Evolutionary conservation across 2,113 vertebrate species (phyloP).

Genomic region (Crotalus horridus): DNA sequence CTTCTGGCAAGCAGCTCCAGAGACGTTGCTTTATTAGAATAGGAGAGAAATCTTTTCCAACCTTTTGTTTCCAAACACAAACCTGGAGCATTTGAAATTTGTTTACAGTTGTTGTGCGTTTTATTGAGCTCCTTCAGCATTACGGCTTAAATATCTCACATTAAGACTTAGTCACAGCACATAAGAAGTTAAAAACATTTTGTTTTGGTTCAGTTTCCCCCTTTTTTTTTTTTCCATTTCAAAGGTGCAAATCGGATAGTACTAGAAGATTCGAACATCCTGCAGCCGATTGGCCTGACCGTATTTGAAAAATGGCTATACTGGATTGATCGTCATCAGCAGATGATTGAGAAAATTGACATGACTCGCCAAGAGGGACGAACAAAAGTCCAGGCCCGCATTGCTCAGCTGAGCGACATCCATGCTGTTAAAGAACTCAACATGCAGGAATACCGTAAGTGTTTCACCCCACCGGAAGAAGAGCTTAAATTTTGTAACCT

Average conservation of each 20-base stretch:
- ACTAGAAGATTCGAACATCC: conserved; percentile 93
- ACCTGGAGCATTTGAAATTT: background rate
- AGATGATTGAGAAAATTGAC: conserved; percentile 97
- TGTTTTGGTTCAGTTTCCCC: background rate
- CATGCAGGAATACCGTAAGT: conserved; percentile 91
- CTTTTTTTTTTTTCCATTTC: background rate
- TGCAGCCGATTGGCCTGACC: conserved; percentile 93
- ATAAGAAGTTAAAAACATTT: background rate
- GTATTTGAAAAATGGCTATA: conserved; percentile 94
- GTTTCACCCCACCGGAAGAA: background rate
- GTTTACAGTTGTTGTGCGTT: background rate
- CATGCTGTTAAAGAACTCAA: conserved; percentile 92
- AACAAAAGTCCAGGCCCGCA: conserved; percentile 95
- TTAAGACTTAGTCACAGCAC: background rate
- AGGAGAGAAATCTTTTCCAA: background rate
- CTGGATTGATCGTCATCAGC: conserved; percentile 97
- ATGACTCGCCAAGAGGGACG: conserved; percentile 88
- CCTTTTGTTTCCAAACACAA: background rate
- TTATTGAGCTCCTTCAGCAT: background rate
- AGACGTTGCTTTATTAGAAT: background rate
- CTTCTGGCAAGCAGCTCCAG: background rate
- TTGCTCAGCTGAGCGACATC: conserved; percentile 91
- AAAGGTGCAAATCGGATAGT: conserved; percentile 91
- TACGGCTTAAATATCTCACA: background rate
- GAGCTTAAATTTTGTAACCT: background rate